Evolutionary conservation across 2,888 invertebrate genomes (phyloP), one percentile per base, ranked within the genome.

Genomic region (Anaspis maculata): DNA sequence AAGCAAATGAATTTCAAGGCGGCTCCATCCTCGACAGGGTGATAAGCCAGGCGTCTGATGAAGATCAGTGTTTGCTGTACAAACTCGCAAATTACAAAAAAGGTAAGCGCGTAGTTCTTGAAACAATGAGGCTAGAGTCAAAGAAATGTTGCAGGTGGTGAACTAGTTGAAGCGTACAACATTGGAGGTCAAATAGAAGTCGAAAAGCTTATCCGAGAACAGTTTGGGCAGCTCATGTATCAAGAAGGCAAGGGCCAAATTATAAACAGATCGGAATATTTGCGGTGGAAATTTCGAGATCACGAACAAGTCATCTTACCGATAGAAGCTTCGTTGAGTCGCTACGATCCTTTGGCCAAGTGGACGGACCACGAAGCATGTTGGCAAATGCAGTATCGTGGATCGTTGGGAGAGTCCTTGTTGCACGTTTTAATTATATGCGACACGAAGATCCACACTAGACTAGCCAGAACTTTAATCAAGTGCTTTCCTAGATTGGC

Each of bases 361-460:
- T 90, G 90, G 89, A 72, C 72, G 42, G 89, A 91, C 58, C 91
- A 92, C 65, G 84, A 86, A 45, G 94, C 94, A 0, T 95, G 96
- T 61, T 98, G 97, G 97, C 90, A 94, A 64, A 88, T 98, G 84
- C 87, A 90, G 55, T 90, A 89, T 59, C 74, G 97, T 7, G 97
- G 97, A 0, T 89, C 92, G 0, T 71, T 97, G 1, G 97, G 97
- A 0, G 97, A 98, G 68, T 91, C 89, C 3, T 70, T 96, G 2
- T 72, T 98, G 7, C 97, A 98, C 58, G 85, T 98, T 2, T 74
- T 96, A 31, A 91, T 95, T 45, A 91, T 96, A 49, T 89, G 94
- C 61, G 92, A 94, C 62, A 91, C 91, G 1, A 83, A 87, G 64
- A 76, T 79, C 37, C 71, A 74, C 41, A 85, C 83, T 0, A 73